Conservation (phyloP, 2,113 vertebrate species). For the Pseudorasbora parva region DNA sequence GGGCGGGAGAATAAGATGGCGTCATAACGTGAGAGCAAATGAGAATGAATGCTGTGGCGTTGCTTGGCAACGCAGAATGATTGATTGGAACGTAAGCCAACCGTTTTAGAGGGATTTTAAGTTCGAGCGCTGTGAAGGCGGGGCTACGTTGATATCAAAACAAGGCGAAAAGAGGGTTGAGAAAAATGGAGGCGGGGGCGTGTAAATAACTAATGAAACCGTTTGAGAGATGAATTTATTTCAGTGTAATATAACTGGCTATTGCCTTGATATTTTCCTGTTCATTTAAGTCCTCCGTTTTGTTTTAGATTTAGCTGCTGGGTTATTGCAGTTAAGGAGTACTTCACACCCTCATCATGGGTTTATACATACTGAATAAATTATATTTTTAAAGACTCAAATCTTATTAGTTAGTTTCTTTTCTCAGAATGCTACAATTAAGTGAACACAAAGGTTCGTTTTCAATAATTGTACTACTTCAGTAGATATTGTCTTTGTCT, state of each 20-base stretch:
- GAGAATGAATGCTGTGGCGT: neutral
- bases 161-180: constrained; percentile 67
- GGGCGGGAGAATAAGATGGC: constrained; percentile 42
- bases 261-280: neutral
- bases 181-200: constrained; percentile 54
- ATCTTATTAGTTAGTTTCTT: neutral
- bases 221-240: neutral
- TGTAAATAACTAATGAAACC: constrained; percentile 39
- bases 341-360: neutral
- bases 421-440: neutral
- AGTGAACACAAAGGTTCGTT: neutral
- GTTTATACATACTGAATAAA: neutral
- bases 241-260: neutral
- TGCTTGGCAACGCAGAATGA: constrained; percentile 45
- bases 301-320: neutral
- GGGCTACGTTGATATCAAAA: constrained; percentile 70
- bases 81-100: constrained; percentile 65
- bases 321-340: neutral
- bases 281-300: neutral
- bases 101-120: neutral
- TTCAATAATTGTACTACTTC: neutral
- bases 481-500: neutral
- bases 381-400: neutral
- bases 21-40: constrained; percentile 63
- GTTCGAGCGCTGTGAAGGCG: constrained; percentile 55